Evolutionary conservation across 2,888 invertebrate genomes (phyloP).

Genomic region (Drosophila infuscata): DNA sequence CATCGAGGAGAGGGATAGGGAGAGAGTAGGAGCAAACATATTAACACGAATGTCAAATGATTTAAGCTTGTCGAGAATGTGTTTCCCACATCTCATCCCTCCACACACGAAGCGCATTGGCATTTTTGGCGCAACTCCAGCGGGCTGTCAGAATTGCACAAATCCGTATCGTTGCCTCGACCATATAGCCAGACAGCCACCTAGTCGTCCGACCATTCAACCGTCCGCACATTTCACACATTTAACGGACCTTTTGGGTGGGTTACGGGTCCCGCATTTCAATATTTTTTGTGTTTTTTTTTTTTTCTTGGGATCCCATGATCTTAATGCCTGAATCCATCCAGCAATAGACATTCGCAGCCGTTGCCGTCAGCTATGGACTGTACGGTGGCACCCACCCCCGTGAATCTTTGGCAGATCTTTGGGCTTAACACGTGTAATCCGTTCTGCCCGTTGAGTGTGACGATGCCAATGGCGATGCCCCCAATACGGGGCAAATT

Average conservation of each 20-base stretch:
- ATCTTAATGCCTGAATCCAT: slow-evolving; percentile 24
- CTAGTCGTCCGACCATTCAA: slow-evolving; percentile 29
- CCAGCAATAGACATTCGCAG: slow-evolving; percentile 55
- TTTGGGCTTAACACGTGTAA: slow-evolving; percentile 60
- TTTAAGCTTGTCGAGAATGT: slow-evolving; percentile 31
- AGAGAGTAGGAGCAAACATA: slow-evolving; percentile 21
- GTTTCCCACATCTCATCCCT: background rate
- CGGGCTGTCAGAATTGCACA: slow-evolving; percentile 69
- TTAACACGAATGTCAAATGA: slow-evolving; percentile 52
- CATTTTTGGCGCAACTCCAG: slow-evolving; percentile 75
- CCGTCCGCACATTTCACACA: slow-evolving; percentile 31
- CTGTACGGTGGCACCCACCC: slow-evolving; percentile 23
- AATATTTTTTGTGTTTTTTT: background rate
- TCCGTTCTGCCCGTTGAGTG: slow-evolving; percentile 48
- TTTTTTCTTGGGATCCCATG: background rate
- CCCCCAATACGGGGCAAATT: slow-evolving; percentile 6
- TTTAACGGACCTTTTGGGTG: slow-evolving; percentile 2
- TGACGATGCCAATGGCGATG: slow-evolving; percentile 32
- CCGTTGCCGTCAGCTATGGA: slow-evolving; percentile 60
- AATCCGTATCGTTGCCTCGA: slow-evolving; percentile 58
- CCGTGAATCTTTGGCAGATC: slow-evolving; percentile 50
- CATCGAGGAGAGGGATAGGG: slow-evolving; percentile 9
- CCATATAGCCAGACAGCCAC: slow-evolving; percentile 19
- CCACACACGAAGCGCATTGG: slow-evolving; percentile 39
- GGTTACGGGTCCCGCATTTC: background rate